Evolutionary conservation across 2,113 vertebrate species (phyloP), one percentile per base, ranked within the genome.

Genomic region (Dicrurus megarhynchus): DNA sequence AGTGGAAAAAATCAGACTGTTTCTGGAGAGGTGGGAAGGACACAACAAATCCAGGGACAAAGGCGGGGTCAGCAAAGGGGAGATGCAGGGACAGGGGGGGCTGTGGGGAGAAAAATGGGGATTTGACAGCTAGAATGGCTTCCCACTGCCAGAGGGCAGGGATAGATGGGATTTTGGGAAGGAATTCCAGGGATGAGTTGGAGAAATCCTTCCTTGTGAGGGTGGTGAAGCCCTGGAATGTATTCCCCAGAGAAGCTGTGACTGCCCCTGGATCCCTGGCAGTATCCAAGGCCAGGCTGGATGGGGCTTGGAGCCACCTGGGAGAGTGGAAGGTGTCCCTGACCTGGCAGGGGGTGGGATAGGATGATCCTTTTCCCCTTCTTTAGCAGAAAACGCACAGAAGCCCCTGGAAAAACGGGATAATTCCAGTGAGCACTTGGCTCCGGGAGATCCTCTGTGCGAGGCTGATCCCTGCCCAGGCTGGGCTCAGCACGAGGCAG

Each of bases 91-190:
- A 24, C 11, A 8, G 24, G 7, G 57, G 57, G 12, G 46, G 13
- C 50, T 41, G 39, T 27, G 39, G 67, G 33, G 50, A 1, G 2
- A 39, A 37, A 46, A 70, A 26, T 0, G 4, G 10, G 13, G n/a
- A 74, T 56, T 52, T 42, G 74, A 35, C n/a, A 42, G 60, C 27
- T 46, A 69, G 46, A 63, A 39, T 12, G 35, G 74, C 28, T 60
- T 27, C 35, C 73, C 44, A 22, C 33, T 75, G 71, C 41, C 55
- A 61, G 15, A 32, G 12, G n/a, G 42, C 26, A 60, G 27, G n/a
- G 27, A 9, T 9, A 8, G 44, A 6, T 32, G 44, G 73, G 56
- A 49, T 49, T 9, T 49, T 5, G 56, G 44, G 56, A 49, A 26
- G 44, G 35, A 50, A 61, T 39, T n/a, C n/a, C n/a, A n/a, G n/a